These are phyloP conservation scores for Tinea semifulvella DNA, from an alignment of 2,888 invertebrate genomes.

Conservation along the genomic window DNA sequence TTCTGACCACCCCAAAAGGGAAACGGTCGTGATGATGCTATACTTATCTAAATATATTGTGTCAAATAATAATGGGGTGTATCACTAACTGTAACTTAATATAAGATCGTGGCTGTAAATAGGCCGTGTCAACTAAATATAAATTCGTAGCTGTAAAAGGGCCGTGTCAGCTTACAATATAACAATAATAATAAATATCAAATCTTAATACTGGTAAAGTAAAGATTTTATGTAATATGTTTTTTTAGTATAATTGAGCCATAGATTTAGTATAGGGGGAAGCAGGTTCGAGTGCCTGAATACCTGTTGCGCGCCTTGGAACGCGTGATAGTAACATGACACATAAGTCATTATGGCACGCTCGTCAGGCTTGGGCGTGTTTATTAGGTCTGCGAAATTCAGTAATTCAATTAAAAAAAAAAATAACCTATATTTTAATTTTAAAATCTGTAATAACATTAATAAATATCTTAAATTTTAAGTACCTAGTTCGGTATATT, in stretches of 20 bases:
- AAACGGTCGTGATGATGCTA: no score
- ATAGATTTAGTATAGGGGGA: background rate
- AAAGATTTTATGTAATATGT: background rate
- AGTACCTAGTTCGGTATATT: no score
- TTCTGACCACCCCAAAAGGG: no score
- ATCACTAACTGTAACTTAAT: no score
- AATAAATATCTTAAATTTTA: no score
- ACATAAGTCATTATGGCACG: conserved; percentile 99
- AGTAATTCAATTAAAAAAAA: conserved; percentile 4
- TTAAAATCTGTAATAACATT: background rate
- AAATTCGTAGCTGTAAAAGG: no score
- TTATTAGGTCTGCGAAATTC: conserved; percentile 91
- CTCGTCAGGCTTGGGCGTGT: conserved; percentile 99
- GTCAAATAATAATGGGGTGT: no score
- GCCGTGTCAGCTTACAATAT: no score
- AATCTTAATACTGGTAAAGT: background rate
- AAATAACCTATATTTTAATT: background rate
- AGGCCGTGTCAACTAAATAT: no score
- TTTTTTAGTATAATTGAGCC: background rate
- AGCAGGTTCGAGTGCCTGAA: conserved; percentile 24
- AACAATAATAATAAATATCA: no score
- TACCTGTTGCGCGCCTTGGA: conserved; percentile 99
- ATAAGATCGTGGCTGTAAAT: no score
- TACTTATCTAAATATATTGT: no score
- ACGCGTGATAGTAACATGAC: conserved; percentile 99